A percentile compares a stretch with the other conserved stretches of the same genome.
These are phyloP conservation scores for Sebastes nivosus DNA, from an alignment of 2,797 vertebrate genomes.

Conservation along the genomic window DNA sequence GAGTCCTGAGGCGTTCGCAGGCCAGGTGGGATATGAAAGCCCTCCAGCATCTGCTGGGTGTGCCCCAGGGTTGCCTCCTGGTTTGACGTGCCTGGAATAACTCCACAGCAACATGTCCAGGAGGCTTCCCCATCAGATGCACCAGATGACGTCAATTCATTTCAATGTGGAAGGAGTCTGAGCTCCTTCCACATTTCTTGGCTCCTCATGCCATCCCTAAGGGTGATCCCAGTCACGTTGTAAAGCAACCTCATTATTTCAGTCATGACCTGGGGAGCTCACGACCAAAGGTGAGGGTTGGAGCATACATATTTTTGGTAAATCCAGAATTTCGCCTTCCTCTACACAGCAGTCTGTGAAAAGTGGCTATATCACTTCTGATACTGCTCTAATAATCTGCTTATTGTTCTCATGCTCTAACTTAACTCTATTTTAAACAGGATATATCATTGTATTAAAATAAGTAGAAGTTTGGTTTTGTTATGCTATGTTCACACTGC, in stretches of 20 bases:
- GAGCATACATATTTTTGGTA: background rate
- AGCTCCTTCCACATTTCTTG: background rate
- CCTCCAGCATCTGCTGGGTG: constrained; percentile 15
- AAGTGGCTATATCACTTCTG: background rate
- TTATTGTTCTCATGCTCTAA: background rate
- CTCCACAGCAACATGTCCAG: background rate
- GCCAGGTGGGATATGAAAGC: constrained; percentile 34
- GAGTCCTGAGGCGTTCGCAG: constrained; percentile 18
- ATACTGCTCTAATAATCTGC: background rate
- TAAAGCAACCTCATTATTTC: background rate
- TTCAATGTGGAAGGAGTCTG: background rate
- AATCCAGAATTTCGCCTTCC: background rate
- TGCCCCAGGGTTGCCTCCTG: constrained; percentile 6
- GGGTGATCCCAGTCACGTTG: background rate
- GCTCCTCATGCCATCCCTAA: no score
- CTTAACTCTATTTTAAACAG: background rate
- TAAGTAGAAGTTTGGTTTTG: background rate
- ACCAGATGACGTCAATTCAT: background rate
- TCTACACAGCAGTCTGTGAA: background rate
- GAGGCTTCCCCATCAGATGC: background rate
- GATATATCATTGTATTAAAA: background rate
- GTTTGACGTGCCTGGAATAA: constrained; percentile 11
- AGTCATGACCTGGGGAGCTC: background rate
- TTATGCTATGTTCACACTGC: no score
- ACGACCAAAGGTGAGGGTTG: background rate